Conservation (phyloP, 2,888 invertebrate species). For the Teleogryllus oceanicus region DNA sequence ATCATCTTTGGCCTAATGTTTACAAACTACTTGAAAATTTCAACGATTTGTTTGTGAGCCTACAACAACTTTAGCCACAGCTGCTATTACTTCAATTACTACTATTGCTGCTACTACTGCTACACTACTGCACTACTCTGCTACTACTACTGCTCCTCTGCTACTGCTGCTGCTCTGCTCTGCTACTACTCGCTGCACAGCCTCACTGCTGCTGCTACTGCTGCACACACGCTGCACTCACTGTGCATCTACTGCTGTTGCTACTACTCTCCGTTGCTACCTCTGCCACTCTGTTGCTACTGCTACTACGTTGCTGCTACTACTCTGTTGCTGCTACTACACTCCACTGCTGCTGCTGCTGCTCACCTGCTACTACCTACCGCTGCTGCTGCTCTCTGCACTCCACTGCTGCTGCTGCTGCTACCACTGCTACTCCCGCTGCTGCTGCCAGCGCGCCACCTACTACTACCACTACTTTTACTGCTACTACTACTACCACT, state of each 20-base stretch:
- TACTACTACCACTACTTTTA: not conserved
- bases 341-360: too few relatives aligned
- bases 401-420: not conserved
- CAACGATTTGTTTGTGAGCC: constrained; percentile 35
- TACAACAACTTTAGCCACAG: constrained; percentile 24
- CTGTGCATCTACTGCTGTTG: not conserved
- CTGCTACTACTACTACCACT: not conserved
- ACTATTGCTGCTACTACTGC: not conserved
- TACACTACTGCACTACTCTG: not conserved
- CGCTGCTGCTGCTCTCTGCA: not conserved
- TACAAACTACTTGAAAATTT: constrained; percentile 34
- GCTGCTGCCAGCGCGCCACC: not conserved
- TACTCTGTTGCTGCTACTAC: not conserved
- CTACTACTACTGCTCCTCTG: not conserved
- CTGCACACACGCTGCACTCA: not conserved
- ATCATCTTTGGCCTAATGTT: constrained; percentile 37
- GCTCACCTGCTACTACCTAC: not conserved
- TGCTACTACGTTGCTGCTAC: not conserved
- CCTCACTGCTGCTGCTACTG: not conserved
- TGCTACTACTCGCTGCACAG: not conserved
- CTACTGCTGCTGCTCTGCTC: not conserved
- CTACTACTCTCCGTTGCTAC: not conserved
- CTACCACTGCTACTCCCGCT: not conserved
- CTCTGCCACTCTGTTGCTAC: not conserved
- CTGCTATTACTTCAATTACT: not conserved